phyloP scores from a whole-genome alignment of 2,113 vertebrate species.

The Echinops telfairi region DNA sequence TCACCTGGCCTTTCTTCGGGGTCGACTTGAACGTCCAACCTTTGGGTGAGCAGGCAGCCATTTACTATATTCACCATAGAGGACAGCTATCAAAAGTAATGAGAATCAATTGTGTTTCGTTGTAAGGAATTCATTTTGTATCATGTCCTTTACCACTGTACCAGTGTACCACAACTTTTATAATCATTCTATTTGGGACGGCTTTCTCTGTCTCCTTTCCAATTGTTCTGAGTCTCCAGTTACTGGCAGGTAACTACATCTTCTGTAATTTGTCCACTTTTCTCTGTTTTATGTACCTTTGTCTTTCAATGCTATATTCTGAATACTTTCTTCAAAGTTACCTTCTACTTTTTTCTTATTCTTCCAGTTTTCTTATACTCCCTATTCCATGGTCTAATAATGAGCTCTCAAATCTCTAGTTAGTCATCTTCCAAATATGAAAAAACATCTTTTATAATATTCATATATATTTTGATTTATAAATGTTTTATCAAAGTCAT shows the following conservation, averaged over 20 bases:
- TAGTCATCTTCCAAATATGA: slow-evolving; percentile 1
- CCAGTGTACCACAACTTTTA: neutral
- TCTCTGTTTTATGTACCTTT: neutral
- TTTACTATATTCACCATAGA: too few relatives aligned
- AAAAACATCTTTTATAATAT: neutral
- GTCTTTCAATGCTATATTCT: neutral
- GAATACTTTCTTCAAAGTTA: neutral
- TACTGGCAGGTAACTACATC: neutral
- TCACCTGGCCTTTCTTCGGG: too few relatives aligned
- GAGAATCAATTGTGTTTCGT: too few relatives aligned
- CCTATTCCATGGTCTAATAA: neutral
- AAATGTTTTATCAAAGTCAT: neutral
- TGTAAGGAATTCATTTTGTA: too few relatives aligned
- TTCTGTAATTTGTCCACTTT: neutral
- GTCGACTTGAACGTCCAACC: too few relatives aligned
- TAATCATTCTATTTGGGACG: neutral
- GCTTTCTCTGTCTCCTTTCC: neutral
- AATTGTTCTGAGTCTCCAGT: neutral
- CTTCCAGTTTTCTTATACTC: slow-evolving; percentile 34
- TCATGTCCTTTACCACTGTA: too few relatives aligned
- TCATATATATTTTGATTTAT: neutral
- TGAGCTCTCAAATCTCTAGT: neutral
- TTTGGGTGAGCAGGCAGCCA: too few relatives aligned
- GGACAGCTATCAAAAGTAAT: too few relatives aligned
- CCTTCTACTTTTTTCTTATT: neutral